Conservation (phyloP, 2,113 vertebrate species). For the Aleadryas rufinucha region DNA sequence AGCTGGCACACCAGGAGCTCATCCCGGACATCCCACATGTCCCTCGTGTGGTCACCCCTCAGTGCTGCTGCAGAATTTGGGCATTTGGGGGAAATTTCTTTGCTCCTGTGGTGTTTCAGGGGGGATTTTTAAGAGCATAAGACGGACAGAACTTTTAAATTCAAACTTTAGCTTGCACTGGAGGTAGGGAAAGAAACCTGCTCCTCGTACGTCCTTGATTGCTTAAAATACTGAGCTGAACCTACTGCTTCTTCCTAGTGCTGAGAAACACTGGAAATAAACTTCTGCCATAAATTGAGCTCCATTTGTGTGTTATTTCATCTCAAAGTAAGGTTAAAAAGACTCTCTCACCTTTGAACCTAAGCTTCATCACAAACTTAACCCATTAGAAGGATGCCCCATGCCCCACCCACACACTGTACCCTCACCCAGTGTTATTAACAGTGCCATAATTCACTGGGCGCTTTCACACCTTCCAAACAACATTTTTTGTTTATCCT, state of each 20-base stretch:
- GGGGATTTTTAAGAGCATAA: background rate
- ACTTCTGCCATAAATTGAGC: background rate
- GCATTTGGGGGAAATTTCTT: background rate
- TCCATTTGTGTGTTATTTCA: background rate
- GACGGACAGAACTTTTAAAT: background rate
- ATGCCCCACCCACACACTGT: fast-evolving
- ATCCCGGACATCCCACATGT: fast-evolving
- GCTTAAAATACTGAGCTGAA: background rate
- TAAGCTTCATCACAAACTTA: background rate
- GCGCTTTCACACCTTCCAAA: background rate
- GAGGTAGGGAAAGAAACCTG: background rate
- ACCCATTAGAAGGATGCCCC: background rate
- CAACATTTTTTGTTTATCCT: background rate
- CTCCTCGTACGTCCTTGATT: fast-evolving
- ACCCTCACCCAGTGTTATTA: background rate
- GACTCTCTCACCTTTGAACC: background rate
- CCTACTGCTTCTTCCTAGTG: background rate
- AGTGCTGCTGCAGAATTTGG: background rate
- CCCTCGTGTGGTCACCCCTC: background rate
- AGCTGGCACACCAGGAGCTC: background rate
- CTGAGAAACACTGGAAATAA: background rate
- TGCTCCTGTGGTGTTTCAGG: background rate
- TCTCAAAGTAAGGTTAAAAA: background rate
- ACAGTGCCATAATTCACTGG: background rate
- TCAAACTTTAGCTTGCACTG: background rate